Evolutionary conservation across 30 jellyfish, hydroid and myxozoan genomes (phyloP).

Genomic region (Rhopilema esculentum): DNA sequence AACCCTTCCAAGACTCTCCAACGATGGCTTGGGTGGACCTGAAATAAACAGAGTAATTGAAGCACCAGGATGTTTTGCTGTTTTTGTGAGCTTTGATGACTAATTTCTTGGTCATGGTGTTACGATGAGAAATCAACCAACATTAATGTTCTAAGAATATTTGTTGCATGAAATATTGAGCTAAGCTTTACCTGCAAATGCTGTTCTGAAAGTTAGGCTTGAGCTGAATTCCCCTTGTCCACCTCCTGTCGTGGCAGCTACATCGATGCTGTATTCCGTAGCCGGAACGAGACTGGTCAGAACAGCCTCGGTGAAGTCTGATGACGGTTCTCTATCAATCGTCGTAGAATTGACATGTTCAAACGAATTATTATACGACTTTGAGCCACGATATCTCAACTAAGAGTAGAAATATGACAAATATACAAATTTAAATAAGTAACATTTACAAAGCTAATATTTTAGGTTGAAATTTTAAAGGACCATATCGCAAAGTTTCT

Average conservation of each 20-base stretch:
- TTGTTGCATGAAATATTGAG: too few species aligned
- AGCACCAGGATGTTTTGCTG: background rate
- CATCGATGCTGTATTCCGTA: conserved; percentile 52
- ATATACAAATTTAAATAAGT: too few species aligned
- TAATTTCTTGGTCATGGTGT: too few species aligned
- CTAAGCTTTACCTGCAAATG: conserved; percentile 17
- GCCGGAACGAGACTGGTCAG: conserved; percentile 64
- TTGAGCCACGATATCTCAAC: conserved; percentile 23
- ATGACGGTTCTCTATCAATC: conserved; percentile 1
- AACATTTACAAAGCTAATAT: too few species aligned
- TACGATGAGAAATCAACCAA: too few species aligned
- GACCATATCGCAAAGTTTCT: background rate
- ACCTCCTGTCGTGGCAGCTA: conserved; percentile 75
- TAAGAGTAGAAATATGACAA: background rate
- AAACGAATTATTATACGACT: conserved; percentile 27
- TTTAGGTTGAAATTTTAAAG: too few species aligned
- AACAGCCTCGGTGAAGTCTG: background rate
- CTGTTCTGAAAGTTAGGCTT: background rate
- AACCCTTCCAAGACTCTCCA: conserved; percentile 3
- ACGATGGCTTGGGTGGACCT: conserved; percentile 33
- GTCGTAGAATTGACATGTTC: background rate
- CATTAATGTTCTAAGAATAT: too few species aligned
- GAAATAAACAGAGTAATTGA: background rate
- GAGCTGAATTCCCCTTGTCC: conserved; percentile 60
- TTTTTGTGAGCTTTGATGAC: too few species aligned